Evolutionary conservation across 2,888 invertebrate genomes (phyloP), one percentile per base, ranked within the genome.

Genomic region (Eurytoma adleriae): DNA sequence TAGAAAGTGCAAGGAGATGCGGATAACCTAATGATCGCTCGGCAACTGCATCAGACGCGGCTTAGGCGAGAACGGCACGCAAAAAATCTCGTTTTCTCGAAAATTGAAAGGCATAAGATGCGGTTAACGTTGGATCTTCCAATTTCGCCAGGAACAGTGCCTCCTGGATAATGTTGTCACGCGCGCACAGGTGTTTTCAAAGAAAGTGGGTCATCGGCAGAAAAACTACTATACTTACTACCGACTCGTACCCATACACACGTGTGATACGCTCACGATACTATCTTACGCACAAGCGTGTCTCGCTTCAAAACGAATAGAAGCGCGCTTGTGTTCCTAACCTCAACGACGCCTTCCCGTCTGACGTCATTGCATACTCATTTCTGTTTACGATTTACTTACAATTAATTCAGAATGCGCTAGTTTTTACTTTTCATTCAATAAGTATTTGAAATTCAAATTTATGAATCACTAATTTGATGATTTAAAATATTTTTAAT

Each of bases 121-220:
- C 0, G 14, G 14, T 3, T 1, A 7, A 30, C 1, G 16, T 24
- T 10, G 1, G 2, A 4, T 12, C 13, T 13, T 61, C 61, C 62
- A 62, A 30, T 62, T 16, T 62, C 62, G 54, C 54, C 7, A 14
- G 30, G 62, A 62, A 30, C 62, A 3, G 3, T 30, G 62, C n/a
- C 16, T 30, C 54, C 27, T 27, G 62, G 27, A n/a, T 30, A 30
- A 62, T 2, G 24, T 13, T 27, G 14, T 54, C n/a, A 16, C 54
- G 13, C 54, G 14, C 12, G 61, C 27, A 27, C 61, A 61, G 61
- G 27, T 61, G 61, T 61, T 62, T n/a, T 62, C 30, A 40, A 40
- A n/a, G 10, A 10, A 64, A 40, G 40, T 64, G 40, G 62, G 62
- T 64, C 64, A 16, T 3, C n/a, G 54, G 40, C 40, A 40, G 40